Evolutionary conservation across 2,888 invertebrate genomes (phyloP), one percentile per base, ranked within the genome.

Genomic region (Orthosia cruda): DNA sequence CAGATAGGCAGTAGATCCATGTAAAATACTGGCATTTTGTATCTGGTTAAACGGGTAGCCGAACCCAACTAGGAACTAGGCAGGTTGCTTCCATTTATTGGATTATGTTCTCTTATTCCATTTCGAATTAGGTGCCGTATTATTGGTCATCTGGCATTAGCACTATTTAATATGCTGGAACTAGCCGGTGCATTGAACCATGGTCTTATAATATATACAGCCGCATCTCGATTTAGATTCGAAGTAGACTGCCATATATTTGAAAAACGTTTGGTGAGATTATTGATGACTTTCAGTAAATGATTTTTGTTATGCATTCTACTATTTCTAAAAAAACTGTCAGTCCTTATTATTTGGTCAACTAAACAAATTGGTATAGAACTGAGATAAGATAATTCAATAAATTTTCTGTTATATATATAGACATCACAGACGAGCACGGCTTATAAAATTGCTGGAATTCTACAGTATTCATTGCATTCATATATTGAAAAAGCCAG

Each of bases 161-260:
- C 5, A 55, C 49, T 64, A 23, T 68, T 55, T 52, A 52, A 16
- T 54, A 32, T 45, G 15, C 47, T 57, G 59, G 16, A 47, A 50
- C 49, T 18, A 7, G n/a, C n/a, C n/a, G n/a, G n/a, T n/a, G n/a
- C n/a, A n/a, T n/a, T n/a, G n/a, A n/a, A n/a, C n/a, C n/a, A n/a
- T n/a, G n/a, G n/a, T n/a, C n/a, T n/a, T n/a, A n/a, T n/a, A n/a
- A 69, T 64, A 40, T 81, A 81, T 81, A 54, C 52, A 63, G 58
- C 76, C 13, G 26, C 58, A 73, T 61, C 54, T 45, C 32, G 59
- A 59, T 81, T 62, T 65, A 57, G 26, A 47, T 65, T 54, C 52
- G 3, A 40, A 65, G 13, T 20, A 20, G 50, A 54, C 4, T 80
- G 4, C 20, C 13, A 23, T 72, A 50, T 40, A 59, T 72, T 59